Conservation (phyloP, 2,888 invertebrate species). For the Drosophila greeni region DNA sequence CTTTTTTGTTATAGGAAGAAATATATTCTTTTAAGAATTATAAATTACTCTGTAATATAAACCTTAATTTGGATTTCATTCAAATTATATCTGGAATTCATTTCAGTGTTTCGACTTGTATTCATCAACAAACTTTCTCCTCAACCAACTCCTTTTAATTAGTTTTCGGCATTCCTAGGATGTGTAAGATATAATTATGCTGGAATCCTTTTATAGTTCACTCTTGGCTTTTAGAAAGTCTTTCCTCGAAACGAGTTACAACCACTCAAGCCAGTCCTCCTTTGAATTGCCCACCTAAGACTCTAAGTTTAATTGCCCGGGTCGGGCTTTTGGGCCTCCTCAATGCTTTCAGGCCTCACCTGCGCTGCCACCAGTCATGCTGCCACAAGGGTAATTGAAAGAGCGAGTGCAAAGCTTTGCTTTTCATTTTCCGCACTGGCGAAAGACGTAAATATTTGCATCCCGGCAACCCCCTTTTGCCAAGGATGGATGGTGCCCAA, state of each 20-base stretch:
- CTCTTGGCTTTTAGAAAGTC: background rate
- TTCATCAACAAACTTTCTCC: background rate
- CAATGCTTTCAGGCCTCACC: slow-evolving; percentile 15
- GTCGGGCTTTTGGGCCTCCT: slow-evolving; percentile 28
- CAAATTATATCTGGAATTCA: background rate
- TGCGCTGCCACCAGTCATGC: slow-evolving; percentile 1
- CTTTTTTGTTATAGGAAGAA: no score
- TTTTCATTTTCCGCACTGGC: slow-evolving; percentile 30
- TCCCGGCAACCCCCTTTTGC: slow-evolving; percentile 19
- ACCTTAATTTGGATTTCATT: background rate
- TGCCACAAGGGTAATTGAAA: slow-evolving; percentile 47
- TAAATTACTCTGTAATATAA: background rate
- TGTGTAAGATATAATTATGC: slow-evolving; percentile 9
- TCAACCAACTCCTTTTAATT: slow-evolving; percentile 3
- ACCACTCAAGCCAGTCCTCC: slow-evolving; percentile 13
- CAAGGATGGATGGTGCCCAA: slow-evolving; percentile 19
- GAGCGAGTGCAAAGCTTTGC: slow-evolving; percentile 26
- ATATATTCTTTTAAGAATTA: background rate
- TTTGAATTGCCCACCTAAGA: slow-evolving; percentile 17
- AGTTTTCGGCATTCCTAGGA: slow-evolving; percentile 1
- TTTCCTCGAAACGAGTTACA: slow-evolving; percentile 7
- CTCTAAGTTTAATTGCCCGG: slow-evolving; percentile 31
- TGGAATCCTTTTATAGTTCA: background rate
- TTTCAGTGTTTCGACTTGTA: background rate
- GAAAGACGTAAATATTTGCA: slow-evolving; percentile 54